These are phyloP conservation scores for Drosophila recens DNA, from an alignment of 2,888 invertebrate species.

Conservation along the genomic window DNA sequence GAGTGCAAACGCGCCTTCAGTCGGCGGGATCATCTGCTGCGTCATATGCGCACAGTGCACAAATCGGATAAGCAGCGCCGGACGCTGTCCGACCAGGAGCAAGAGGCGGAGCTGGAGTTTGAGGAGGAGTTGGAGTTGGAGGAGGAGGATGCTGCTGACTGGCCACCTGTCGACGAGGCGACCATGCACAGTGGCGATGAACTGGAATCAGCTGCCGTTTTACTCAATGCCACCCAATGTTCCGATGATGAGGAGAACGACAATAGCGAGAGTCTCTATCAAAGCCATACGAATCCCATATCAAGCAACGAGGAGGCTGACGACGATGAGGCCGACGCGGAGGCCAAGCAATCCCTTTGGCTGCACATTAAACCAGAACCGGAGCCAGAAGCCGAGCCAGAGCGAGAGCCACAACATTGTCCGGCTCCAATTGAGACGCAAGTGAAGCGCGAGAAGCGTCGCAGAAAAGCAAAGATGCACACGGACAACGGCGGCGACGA, in stretches of 20 bases:
- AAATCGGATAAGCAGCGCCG: constrained; percentile 24
- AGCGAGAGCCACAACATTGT: constrained; percentile 26
- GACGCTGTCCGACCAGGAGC: constrained; percentile 14
- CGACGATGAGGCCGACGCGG: constrained; percentile 55
- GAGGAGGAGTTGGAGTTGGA: constrained; percentile 1
- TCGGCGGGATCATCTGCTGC: constrained; percentile 85
- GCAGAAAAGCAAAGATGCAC: constrained; percentile 25
- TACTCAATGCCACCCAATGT: constrained; percentile 44
- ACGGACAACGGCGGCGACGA: background rate
- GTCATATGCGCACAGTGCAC: constrained; percentile 86
- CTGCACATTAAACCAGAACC: constrained; percentile 71
- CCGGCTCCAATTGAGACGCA: background rate
- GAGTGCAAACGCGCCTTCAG: constrained; percentile 86
- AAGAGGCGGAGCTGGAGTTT: background rate
- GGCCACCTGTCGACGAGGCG: constrained; percentile 42
- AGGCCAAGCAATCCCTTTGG: constrained; percentile 63
- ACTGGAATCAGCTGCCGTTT: constrained; percentile 57
- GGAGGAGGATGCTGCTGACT: constrained; percentile 3
- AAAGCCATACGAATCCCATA: constrained; percentile 77
- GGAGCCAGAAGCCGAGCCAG: constrained; percentile 53
- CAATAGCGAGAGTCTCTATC: constrained; percentile 50
- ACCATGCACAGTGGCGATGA: constrained; percentile 64
- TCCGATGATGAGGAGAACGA: constrained; percentile 42
- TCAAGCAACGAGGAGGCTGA: constrained; percentile 79
- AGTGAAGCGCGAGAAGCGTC: constrained; percentile 35